Evolutionary conservation across 30 jellyfish, hydroid and myxozoan genomes (phyloP), one percentile per base, ranked within the genome.

Genomic region (Rhopilema esculentum): DNA sequence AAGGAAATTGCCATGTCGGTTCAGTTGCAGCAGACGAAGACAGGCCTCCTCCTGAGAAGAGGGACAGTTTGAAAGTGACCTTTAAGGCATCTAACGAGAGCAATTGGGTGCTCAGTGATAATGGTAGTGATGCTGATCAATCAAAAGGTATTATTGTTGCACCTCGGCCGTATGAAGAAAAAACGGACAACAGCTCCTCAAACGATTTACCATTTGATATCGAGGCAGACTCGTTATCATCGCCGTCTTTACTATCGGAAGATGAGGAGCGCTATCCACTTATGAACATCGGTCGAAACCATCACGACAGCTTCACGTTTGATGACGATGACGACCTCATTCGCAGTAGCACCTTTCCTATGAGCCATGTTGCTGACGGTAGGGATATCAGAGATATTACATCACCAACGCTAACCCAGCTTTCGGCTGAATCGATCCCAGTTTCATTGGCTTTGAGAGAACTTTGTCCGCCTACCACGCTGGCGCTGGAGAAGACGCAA

Each of bases 251-350:
- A 49, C 22, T 93, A 21, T 91, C 91, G 26, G 98, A 87, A 25
- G 98, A 93, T 22, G 96, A 87, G 19, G 87, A 89, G n/a, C 92
- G 77, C 6, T 75, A 82, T 49, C 87, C 92, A 19, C 76, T 91
- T 66, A 81, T 80, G 62, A 77, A 75, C 77, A 87, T 77, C 29
- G 97, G 83, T 19, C 90, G 97, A 0, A 81, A 74, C n/a, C 94
- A 93, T 52, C 91, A 83, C 31, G 96, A 87, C 28, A 87, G 91
- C 67, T 87, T 77, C 74, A 79, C 79, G 1, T 79, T 79, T 31
- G 98, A 93, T 33, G 98, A 93, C 25, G 98, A 93, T 62, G 98
- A 93, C 18, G 88, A 79, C 40, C 87, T 88, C 84, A 69, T 94
- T 22, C 94, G 89, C 32, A 65, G 90, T 67, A 65, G 57, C 28